Evolutionary conservation across 2,797 vertebrate species (phyloP).

Genomic region (Notolepis coatsorum): DNA sequence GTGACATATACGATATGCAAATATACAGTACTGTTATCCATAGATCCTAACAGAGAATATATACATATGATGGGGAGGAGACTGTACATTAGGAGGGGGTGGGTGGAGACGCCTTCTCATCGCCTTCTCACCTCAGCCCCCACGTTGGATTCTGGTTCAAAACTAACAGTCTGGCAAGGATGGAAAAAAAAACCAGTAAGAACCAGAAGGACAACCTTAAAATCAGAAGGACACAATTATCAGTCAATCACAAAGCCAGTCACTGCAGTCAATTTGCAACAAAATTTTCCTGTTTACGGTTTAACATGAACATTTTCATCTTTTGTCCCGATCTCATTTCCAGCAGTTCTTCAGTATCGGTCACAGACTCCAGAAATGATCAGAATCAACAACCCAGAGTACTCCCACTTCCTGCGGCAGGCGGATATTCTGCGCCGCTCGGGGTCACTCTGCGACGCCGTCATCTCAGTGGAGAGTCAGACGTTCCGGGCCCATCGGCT

Average conservation of each 20-base stretch:
- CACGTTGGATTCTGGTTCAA: constrained; percentile 4
- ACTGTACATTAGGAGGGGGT: too few relatives aligned
- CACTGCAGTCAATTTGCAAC: constrained; percentile 7
- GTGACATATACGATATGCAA: too few relatives aligned
- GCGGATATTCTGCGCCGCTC: constrained; percentile 79
- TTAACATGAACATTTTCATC: neutral
- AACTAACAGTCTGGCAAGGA: constrained; percentile 18
- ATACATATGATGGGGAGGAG: too few relatives aligned
- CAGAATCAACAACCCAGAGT: constrained; percentile 81
- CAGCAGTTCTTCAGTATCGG: constrained; percentile 27
- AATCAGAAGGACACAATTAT: constrained; percentile 26
- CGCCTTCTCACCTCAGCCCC: neutral
- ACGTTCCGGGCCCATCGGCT: constrained; percentile 85
- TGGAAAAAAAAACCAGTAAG: constrained; percentile 16
- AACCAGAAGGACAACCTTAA: too few relatives aligned
- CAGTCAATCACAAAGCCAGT: constrained; percentile 24
- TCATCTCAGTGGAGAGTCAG: constrained; percentile 78
- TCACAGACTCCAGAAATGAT: constrained; percentile 67
- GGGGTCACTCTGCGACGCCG: constrained; percentile 80
- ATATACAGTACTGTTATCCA: too few relatives aligned
- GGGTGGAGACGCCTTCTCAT: too few relatives aligned
- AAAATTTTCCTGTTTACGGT: constrained; percentile 24
- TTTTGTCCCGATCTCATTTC: constrained; percentile 29
- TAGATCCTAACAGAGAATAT: too few relatives aligned
- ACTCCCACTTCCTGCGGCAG: constrained; percentile 79